A percentile compares a stretch with the other conserved stretches of the same genome.
phyloP scores from a whole-genome alignment of 2,797 vertebrate genomes.

The Botia kubotai region DNA sequence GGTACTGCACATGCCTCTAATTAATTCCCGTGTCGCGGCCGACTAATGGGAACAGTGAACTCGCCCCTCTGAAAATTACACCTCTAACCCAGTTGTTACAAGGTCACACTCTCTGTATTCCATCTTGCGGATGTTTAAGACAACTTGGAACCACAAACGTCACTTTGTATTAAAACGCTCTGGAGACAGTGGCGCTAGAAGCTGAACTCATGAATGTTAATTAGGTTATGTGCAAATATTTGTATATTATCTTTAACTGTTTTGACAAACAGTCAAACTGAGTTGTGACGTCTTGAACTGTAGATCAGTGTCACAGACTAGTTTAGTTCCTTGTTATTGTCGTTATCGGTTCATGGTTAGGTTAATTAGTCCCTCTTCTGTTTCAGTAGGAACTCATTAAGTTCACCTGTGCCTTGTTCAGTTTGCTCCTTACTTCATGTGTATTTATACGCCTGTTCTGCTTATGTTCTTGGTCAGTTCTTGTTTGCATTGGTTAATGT shows the following conservation, averaged over 20 bases:
- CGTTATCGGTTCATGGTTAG: too few relatives aligned
- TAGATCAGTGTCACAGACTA: background rate
- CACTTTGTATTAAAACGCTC: constrained; percentile 17
- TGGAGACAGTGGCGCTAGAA: background rate
- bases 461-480: too few relatives aligned
- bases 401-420: too few relatives aligned
- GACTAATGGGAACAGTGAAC: constrained; percentile 55
- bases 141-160: background rate
- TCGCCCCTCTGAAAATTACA: constrained; percentile 47
- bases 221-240: background rate
- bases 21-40: constrained; percentile 51
- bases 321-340: too few relatives aligned
- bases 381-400: too few relatives aligned
- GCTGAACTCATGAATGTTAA: constrained; percentile 20
- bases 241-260: background rate
- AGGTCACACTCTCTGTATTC: constrained; percentile 48
- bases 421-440: too few relatives aligned
- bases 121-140: constrained; percentile 12
- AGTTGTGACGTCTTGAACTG: background rate
- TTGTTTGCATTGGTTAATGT: too few relatives aligned
- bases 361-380: too few relatives aligned
- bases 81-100: constrained; percentile 48
- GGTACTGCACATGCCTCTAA: constrained; percentile 42
- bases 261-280: background rate
- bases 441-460: too few relatives aligned